Evolutionary conservation across 1,140 invertebrate species (phyloP), one percentile per base, ranked within the genome.

Genomic region (Drosophila subpulchrella): DNA sequence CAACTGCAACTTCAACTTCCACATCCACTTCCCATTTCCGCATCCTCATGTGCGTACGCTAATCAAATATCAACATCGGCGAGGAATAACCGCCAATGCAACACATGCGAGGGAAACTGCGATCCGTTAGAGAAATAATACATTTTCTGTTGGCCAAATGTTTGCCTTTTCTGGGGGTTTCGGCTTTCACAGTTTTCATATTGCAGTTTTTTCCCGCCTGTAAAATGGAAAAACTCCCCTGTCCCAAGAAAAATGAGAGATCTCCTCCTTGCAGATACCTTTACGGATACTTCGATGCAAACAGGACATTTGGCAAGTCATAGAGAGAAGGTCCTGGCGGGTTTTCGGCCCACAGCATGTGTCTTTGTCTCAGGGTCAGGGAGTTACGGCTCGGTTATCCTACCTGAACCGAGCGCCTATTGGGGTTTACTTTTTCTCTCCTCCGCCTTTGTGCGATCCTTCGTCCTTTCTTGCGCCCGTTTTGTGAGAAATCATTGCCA

Each of bases 1-100:
- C 67, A 70, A 51, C 57, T 41, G 39, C 62, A 30, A 68, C 73
- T 68, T 77, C 78, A 54, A 63, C 59, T 41, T 54, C 41, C 66
- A 61, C 57, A 63, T 50, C 36, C 70, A 72, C 34, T 74, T 63
- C 46, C 39, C 59, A 50, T 70, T 38, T 59, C 62, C 60, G 34
- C 62, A 62, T 73, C 78, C 61, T 73, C 71, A 53, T 51, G 46
- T 46, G 42, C 60, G 65, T 59, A 65, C 81, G 81, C 76, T 83
- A 83, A 83, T 83, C 81, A 83, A 83, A 83, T 83, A 84, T 83
- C 65, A 68, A 73, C 75, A 83, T 80, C 75, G 32, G 30, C 42
- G 42, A 57, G 34, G 70, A 81, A 83, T 83, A 83, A 82, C 81
- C 81, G 81, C 81, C 81, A 80, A 82, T 71, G 82, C 72, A 83